A percentile compares a stretch with the other conserved stretches of the same genome.
Evolutionary conservation across 2,797 vertebrate genomes (phyloP).

Genomic region (Cirrhinus molitorella): DNA sequence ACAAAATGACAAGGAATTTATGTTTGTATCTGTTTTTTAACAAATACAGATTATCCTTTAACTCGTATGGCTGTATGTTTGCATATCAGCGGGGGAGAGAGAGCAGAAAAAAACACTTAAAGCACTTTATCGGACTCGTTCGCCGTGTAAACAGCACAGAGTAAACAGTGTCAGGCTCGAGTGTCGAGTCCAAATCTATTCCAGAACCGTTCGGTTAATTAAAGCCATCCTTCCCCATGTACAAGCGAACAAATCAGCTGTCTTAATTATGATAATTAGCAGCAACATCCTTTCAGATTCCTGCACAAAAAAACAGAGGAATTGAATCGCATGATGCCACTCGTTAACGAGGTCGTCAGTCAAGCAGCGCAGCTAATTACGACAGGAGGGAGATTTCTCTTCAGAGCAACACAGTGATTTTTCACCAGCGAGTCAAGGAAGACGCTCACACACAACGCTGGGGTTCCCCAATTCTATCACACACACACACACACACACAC

Average conservation of each 20-base stretch:
- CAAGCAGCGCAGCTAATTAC: conserved; percentile 79
- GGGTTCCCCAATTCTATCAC: conserved; percentile 2
- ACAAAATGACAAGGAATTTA: conserved; percentile 48
- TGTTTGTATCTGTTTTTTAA: conserved; percentile 36
- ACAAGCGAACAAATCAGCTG: conserved; percentile 74
- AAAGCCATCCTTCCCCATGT: conserved; percentile 50
- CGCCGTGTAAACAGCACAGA: conserved; percentile 35
- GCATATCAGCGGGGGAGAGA: conserved; percentile 44
- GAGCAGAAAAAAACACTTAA: conserved; percentile 41
- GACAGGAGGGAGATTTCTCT: conserved; percentile 54
- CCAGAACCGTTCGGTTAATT: conserved; percentile 54
- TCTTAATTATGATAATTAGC: conserved; percentile 82
- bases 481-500: neutral
- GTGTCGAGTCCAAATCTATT: conserved; percentile 42
- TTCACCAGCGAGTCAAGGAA: conserved; percentile 40
- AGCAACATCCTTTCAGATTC: conserved; percentile 80
- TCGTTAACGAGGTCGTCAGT: conserved; percentile 81
- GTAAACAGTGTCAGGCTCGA: conserved; percentile 32
- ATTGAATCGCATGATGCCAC: conserved; percentile 72
- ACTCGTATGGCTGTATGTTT: conserved; percentile 44
- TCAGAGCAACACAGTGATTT: conserved; percentile 40
- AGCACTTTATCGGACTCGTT: conserved; percentile 44
- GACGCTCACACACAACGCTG: neutral
- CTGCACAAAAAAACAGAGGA: conserved; percentile 76
- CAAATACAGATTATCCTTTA: conserved; percentile 49